These are phyloP conservation scores for Melanchra persicariae DNA, from an alignment of 2,888 invertebrate genomes.

Conservation along the genomic window DNA sequence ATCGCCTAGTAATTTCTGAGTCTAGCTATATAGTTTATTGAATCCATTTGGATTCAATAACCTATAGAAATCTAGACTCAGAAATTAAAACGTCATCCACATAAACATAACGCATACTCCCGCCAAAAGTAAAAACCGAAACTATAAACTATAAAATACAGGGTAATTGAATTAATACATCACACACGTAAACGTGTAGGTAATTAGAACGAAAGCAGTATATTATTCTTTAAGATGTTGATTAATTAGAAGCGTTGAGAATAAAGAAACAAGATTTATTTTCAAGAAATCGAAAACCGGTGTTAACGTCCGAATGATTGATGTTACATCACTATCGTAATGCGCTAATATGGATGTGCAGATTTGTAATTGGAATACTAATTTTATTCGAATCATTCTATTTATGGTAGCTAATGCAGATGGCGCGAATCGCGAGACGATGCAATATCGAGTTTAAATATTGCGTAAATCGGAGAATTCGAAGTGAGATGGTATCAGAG, in stretches of 20 bases:
- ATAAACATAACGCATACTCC: not conserved
- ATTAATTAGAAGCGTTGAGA: constrained; percentile 10
- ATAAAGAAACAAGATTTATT: constrained; percentile 22
- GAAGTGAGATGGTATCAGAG: constrained; percentile 52
- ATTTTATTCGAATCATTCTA: constrained; percentile 48
- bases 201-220: not conserved
- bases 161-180: constrained; percentile 1
- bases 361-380: constrained; percentile 51
- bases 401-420: constrained; percentile 52
- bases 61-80: not conserved
- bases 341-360: constrained; percentile 12
- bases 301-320: constrained; percentile 26
- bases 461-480: constrained; percentile 59
- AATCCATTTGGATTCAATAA: not conserved
- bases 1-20: too few species aligned
- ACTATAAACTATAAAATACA: not conserved
- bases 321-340: constrained; percentile 28
- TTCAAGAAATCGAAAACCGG: constrained; percentile 35
- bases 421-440: constrained; percentile 36
- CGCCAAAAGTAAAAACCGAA: constrained; percentile 11
- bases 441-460: constrained; percentile 56
- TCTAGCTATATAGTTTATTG: too few species aligned
- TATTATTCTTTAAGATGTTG: constrained; percentile 3
- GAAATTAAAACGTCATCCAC: not conserved
- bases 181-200: not conserved